Evolutionary conservation across 2,113 vertebrate genomes (phyloP).

Genomic region (human (Homo sapiens)): DNA sequence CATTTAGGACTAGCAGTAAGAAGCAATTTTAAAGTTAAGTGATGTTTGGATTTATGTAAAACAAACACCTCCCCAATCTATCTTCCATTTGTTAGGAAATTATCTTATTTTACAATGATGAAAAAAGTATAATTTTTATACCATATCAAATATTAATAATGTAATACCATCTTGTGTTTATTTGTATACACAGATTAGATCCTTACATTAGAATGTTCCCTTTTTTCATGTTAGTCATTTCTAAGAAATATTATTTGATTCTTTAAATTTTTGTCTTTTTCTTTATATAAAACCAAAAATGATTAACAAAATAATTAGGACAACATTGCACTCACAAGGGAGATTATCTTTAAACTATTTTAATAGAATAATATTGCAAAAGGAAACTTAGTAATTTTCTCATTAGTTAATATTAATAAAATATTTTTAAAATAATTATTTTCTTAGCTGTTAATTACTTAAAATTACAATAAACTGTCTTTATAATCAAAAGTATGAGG

Average conservation of each 20-base stretch:
- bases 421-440: neutral
- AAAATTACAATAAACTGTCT: neutral
- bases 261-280: neutral
- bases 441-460: slow-evolving; percentile 7
- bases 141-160: neutral
- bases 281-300: neutral
- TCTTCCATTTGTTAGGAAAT: neutral
- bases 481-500: neutral
- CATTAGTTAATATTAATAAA: neutral
- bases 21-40: neutral
- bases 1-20: neutral
- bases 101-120: neutral
- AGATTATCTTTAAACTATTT: neutral
- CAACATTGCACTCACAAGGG: neutral
- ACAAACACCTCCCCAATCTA: neutral
- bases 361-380: neutral
- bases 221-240: neutral
- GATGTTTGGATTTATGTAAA: neutral
- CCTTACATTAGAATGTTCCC: neutral
- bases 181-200: neutral
- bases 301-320: neutral
- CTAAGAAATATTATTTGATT: neutral
- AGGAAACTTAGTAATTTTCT: neutral
- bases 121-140: neutral
- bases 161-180: neutral